Percentiles rank a stretch among this genome's conserved stretches.
Conservation (phyloP, 1,140 invertebrate genomes). For the Centruroides vittatus region DNA sequence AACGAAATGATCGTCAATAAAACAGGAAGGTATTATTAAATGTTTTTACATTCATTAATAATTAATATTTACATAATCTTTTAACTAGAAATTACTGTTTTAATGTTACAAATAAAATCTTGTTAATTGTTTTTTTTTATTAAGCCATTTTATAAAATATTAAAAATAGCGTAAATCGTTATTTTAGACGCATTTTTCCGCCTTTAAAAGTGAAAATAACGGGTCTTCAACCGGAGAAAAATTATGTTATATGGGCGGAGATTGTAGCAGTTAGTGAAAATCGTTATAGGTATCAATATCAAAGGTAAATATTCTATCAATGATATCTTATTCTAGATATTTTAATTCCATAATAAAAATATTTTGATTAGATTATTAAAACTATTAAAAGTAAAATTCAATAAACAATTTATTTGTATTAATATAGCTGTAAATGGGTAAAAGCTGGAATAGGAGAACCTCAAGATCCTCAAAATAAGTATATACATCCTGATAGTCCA, state of each 20-base stretch:
- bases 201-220: slow-evolving; percentile 37
- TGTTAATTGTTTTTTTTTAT: no score
- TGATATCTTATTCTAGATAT: no score
- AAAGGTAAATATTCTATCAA: slow-evolving; percentile 26
- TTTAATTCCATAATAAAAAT: no score
- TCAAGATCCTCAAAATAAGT: slow-evolving; percentile 81
- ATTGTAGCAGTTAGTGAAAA: slow-evolving; percentile 39
- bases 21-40: slow-evolving; percentile 1
- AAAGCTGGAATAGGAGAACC: slow-evolving; percentile 71
- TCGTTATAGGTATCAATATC: slow-evolving; percentile 40
- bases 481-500: slow-evolving; percentile 93
- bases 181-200: slow-evolving; percentile 40
- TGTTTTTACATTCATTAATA: no score
- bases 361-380: no score
- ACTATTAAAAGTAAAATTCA: no score
- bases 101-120: no score
- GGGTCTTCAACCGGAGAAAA: slow-evolving; percentile 33
- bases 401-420: no score
- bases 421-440: slow-evolving; percentile 36
- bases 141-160: no score
- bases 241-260: slow-evolving; percentile 40
- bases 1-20: slow-evolving; percentile 16
- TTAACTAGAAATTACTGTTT: no score
- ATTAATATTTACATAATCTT: no score
- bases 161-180: background rate